phyloP scores from a whole-genome alignment of 1,140 invertebrate genomes.

The Bombus terrestris region DNA sequence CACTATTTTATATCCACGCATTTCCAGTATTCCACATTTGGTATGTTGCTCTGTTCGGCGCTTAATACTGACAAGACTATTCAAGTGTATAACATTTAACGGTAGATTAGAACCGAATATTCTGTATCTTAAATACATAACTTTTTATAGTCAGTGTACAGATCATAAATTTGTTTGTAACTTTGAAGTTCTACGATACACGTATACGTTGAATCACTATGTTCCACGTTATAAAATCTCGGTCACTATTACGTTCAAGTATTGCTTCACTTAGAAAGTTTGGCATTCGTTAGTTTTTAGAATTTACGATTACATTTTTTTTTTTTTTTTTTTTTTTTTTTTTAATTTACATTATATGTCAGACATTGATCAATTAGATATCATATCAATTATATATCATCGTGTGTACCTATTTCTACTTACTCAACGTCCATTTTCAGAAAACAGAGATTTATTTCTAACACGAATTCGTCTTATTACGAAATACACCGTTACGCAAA shows the following conservation, averaged over 20 bases:
- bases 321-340: too few species aligned
- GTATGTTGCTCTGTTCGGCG: background rate
- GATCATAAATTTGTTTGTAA: background rate
- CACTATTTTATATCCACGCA: background rate
- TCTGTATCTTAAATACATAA: background rate
- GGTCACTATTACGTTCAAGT: constrained; percentile 17
- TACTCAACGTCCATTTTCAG: background rate
- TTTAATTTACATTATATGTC: too few species aligned
- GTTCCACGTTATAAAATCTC: background rate
- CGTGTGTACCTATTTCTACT: background rate
- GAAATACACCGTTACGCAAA: background rate
- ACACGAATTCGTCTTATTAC: background rate
- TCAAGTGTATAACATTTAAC: background rate
- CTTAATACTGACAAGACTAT: background rate
- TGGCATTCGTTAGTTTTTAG: background rate
- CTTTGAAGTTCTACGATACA: background rate
- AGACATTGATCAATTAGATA: too few species aligned
- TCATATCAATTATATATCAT: too few species aligned
- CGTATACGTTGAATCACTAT: constrained; percentile 3
- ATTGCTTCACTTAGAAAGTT: constrained; percentile 41
- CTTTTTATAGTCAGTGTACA: background rate
- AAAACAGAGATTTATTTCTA: background rate
- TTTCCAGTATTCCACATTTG: background rate
- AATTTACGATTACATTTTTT: background rate
- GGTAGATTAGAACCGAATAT: background rate